Evolutionary conservation across 2,888 invertebrate genomes (phyloP).

Genomic region (Coelogynopora nodosa): DNA sequence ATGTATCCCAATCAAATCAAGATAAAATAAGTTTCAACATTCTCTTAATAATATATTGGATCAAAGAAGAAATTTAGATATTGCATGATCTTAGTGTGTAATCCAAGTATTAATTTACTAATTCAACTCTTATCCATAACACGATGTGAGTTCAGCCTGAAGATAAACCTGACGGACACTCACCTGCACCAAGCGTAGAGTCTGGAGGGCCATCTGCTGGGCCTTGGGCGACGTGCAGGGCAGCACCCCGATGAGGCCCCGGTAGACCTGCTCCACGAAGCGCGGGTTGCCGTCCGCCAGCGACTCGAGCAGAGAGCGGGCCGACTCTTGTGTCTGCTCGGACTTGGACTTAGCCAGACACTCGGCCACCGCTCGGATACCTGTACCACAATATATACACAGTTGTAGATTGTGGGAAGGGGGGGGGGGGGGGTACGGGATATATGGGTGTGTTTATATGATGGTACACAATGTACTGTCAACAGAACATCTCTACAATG

Average conservation of each 20-base stretch:
- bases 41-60: too few relatives aligned
- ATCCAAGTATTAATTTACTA: too few relatives aligned
- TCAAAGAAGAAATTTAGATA: slow-evolving; percentile 33
- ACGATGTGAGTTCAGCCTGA: slow-evolving; percentile 59
- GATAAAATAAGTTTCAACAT: too few relatives aligned
- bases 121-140: too few relatives aligned
- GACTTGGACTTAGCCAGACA: slow-evolving; percentile 60
- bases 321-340: slow-evolving; percentile 60
- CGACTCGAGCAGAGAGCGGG: slow-evolving; percentile 56
- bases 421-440: too few relatives aligned
- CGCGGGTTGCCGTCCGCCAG: slow-evolving; percentile 61
- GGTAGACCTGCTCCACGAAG: slow-evolving; percentile 61
- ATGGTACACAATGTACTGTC: too few relatives aligned
- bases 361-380: slow-evolving; percentile 61
- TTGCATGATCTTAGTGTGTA: slow-evolving; percentile 44
- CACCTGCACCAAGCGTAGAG: slow-evolving; percentile 58
- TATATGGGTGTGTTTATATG: too few relatives aligned
- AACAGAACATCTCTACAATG: too few relatives aligned
- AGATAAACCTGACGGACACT: slow-evolving; percentile 57
- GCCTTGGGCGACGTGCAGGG: slow-evolving; percentile 62
- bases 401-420: not conserved
- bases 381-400: slow-evolving; percentile 50
- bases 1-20: too few relatives aligned
- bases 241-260: slow-evolving; percentile 61
- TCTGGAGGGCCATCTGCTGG: slow-evolving; percentile 61